phyloP scores from a whole-genome alignment of 1,140 invertebrate species.

The Bombus confusus region DNA sequence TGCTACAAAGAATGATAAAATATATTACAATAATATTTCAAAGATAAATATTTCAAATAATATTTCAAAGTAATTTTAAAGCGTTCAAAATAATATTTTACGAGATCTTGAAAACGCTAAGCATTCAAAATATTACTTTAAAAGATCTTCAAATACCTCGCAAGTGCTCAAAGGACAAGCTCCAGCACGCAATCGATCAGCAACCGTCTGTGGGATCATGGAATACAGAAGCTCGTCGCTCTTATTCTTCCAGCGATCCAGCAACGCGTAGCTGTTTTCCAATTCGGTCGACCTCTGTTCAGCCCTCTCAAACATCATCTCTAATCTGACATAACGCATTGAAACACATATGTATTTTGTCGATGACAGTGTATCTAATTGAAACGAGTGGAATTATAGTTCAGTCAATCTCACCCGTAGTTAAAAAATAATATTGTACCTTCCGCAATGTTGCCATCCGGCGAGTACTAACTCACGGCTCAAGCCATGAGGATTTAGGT shows the following conservation, averaged over 20 bases:
- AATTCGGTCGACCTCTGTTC: slow-evolving; percentile 89
- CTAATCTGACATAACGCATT: slow-evolving; percentile 83
- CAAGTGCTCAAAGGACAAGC: slow-evolving; percentile 89
- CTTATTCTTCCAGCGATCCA: slow-evolving; percentile 92
- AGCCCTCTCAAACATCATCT: slow-evolving; percentile 91
- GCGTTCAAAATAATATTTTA: too few species aligned
- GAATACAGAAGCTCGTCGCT: slow-evolving; percentile 95
- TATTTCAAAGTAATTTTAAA: too few species aligned
- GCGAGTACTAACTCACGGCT: slow-evolving; percentile 92
- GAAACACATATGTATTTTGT: neutral
- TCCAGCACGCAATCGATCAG: slow-evolving; percentile 87
- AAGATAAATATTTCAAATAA: too few species aligned
- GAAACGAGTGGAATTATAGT: neutral
- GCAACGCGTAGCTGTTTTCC: slow-evolving; percentile 87
- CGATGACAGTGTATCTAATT: too few species aligned
- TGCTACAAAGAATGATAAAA: too few species aligned
- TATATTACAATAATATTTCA: too few species aligned
- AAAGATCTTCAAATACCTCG: slow-evolving; percentile 82
- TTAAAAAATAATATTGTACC: slow-evolving; percentile 76
- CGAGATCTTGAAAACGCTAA: too few species aligned
- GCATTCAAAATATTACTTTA: too few species aligned
- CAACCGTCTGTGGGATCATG: slow-evolving; percentile 93
- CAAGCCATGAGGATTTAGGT: slow-evolving; percentile 93
- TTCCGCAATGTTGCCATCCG: slow-evolving; percentile 94
- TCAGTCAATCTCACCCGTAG: neutral